A percentile compares a stretch with the other conserved stretches of the same genome.
phyloP scores from a whole-genome alignment of 2,888 invertebrate species.

The Cephus rjabovi region DNA sequence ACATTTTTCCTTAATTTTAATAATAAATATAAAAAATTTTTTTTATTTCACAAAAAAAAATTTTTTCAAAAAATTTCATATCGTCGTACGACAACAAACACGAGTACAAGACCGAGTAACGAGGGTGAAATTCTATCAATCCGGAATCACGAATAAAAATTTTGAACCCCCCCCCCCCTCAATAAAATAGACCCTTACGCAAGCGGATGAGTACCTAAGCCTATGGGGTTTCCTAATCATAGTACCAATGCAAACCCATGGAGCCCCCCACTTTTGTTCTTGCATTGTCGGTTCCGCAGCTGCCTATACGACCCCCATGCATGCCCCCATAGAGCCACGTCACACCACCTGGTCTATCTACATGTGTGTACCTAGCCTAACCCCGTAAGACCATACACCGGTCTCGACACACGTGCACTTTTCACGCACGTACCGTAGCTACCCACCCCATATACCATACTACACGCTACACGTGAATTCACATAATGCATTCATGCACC shows the following conservation, averaged over 20 bases:
- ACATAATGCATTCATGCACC: not conserved
- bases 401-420: slow-evolving; percentile 7
- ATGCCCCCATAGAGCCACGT: slow-evolving; percentile 62
- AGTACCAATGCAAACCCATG: slow-evolving; percentile 29
- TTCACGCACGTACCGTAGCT: slow-evolving; percentile 4
- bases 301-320: slow-evolving; percentile 61
- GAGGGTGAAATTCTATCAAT: not conserved
- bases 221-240: slow-evolving; percentile 31
- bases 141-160: slow-evolving; percentile 25
- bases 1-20: not conserved
- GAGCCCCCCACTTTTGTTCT: slow-evolving; percentile 27
- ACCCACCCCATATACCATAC: not conserved
- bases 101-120: not conserved
- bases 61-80: not conserved
- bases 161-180: slow-evolving; percentile 6
- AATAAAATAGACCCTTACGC: slow-evolving; percentile 21
- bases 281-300: slow-evolving; percentile 61
- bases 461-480: not conserved
- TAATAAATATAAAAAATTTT: not conserved
- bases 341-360: slow-evolving; percentile 63
- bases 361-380: slow-evolving; percentile 35
- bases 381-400: slow-evolving; percentile 13
- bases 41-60: not conserved
- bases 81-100: not conserved
- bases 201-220: slow-evolving; percentile 4